phyloP scores from a whole-genome alignment of 1,140 invertebrate genomes.

The Cardiocondyla obscurior region DNA sequence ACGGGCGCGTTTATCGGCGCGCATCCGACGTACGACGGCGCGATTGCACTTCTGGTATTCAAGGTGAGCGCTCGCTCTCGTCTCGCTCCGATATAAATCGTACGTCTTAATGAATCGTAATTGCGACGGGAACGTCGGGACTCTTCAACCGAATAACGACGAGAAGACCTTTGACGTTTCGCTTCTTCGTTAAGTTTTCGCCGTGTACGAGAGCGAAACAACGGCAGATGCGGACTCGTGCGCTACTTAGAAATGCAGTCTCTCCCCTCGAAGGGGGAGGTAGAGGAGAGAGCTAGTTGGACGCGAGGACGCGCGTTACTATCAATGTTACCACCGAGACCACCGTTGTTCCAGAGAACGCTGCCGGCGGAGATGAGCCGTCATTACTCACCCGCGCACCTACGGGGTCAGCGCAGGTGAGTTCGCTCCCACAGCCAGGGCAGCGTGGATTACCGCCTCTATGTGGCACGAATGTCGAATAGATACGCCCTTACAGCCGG shows the following conservation, averaged over 20 bases:
- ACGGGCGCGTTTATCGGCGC: too few species aligned
- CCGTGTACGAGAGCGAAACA: neutral
- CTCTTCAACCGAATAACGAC: too few species aligned
- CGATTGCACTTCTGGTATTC: too few species aligned
- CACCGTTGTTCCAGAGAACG: slow-evolving; percentile 33
- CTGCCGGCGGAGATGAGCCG: slow-evolving; percentile 52
- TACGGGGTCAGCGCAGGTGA: slow-evolving; percentile 71
- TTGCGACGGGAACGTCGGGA: too few species aligned
- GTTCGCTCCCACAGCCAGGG: slow-evolving; percentile 67
- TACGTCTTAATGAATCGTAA: too few species aligned
- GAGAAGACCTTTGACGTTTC: neutral
- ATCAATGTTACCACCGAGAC: neutral
- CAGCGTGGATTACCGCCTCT: slow-evolving; percentile 64
- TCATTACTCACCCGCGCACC: slow-evolving; percentile 59
- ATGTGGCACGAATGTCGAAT: slow-evolving; percentile 63
- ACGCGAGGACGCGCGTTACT: neutral
- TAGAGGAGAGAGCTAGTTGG: neutral
- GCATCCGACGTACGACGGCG: too few species aligned
- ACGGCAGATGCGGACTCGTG: neutral
- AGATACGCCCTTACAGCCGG: slow-evolving; percentile 39
- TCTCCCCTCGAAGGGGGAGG: neutral
- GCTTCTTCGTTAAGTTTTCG: neutral
- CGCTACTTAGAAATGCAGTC: slow-evolving; percentile 13
- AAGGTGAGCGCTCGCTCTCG: too few species aligned
- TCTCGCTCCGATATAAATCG: too few species aligned